Evolutionary conservation across 1,140 invertebrate species (phyloP), one percentile per base, ranked within the genome.

Genomic region (Samia ricini): DNA sequence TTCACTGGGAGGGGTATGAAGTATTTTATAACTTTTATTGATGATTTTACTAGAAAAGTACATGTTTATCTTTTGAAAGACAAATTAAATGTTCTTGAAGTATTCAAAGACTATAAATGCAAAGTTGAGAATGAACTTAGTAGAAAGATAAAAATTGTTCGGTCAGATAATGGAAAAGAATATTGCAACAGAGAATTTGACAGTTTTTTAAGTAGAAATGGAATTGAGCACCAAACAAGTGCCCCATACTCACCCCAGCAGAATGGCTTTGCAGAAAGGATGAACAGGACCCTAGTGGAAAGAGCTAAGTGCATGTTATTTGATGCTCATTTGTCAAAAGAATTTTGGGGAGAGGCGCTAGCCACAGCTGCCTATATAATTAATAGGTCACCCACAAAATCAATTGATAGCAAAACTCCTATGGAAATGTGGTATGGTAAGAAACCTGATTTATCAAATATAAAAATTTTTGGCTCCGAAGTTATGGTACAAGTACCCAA

Each of bases 401-500:
- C 58, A 6, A 0, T 72, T 15, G 15, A 63, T 57, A 23, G 36
- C 7, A 72, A 61, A 52, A 76, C 70, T 10, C 74, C 64, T 20
- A 50, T 56, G 6, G 66, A 76, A 50, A 42, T 66, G 29, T 76
- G 74, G 68, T 51, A 56, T 6, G 68, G 66, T 26, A 67, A 58
- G 29, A 65, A 69, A 61, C 74, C 74, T 8, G 22, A 76, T 22
- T 62, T 72, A 20, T 60, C 58, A 22, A 60, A 71, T 58, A 21
- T 76, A 15, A 69, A 24, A 36, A 60, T 72, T 20, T 76, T 76
- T 71, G 67, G 67, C 7, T 69, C 10, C 20, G 33, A 68, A 42
- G 66, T 61, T 4, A 76, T 71, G 74, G 36, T 33, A n/a, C 68
- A 73, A 51, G 48, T 76, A 52, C 68, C 66, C 4, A 76, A 76